Conservation (phyloP, 1,140 invertebrate genomes). For the Carcinoscorpius rotundicauda region DNA sequence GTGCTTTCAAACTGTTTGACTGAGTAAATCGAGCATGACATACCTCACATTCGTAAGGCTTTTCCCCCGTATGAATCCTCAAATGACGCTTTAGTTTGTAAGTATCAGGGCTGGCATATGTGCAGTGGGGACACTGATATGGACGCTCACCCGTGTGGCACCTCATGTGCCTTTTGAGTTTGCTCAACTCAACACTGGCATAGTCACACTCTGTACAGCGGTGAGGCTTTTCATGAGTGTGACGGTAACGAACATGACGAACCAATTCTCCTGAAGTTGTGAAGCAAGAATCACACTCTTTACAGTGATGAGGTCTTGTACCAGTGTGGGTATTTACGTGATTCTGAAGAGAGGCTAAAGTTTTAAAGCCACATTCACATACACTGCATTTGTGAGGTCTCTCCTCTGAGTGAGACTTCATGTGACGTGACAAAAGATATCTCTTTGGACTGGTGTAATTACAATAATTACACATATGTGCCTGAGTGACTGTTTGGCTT, state of each 20-base stretch:
- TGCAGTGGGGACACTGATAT: constrained; percentile 87
- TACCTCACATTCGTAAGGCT: constrained; percentile 49
- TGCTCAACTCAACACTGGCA: constrained; percentile 84
- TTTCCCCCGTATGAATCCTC: constrained; percentile 48
- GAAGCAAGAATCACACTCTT: constrained; percentile 82
- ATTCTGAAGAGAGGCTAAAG: constrained; percentile 80
- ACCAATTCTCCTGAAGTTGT: constrained; percentile 92
- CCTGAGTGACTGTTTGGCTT: constrained; percentile 51
- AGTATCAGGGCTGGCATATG: constrained; percentile 93
- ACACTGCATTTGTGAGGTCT: constrained; percentile 87
- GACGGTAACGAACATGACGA: constrained; percentile 78
- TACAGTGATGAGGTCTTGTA: constrained; percentile 86
- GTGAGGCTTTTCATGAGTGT: constrained; percentile 92
- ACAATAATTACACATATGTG: constrained; percentile 77
- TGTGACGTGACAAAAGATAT: constrained; percentile 80
- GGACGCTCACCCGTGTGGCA: constrained; percentile 80
- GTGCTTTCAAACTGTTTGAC: constrained; percentile 87
- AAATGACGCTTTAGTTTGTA: constrained; percentile 71
- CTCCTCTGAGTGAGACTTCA: constrained; percentile 92
- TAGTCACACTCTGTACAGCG: constrained; percentile 91
- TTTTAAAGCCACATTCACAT: constrained; percentile 91
- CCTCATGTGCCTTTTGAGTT: constrained; percentile 81
- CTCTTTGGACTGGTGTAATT: constrained; percentile 78
- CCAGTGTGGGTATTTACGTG: constrained; percentile 95
- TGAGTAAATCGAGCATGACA: constrained; percentile 76